Evolutionary conservation across 2,888 invertebrate genomes (phyloP), one percentile per base, ranked within the genome.

Genomic region (Encarsia formosa): DNA sequence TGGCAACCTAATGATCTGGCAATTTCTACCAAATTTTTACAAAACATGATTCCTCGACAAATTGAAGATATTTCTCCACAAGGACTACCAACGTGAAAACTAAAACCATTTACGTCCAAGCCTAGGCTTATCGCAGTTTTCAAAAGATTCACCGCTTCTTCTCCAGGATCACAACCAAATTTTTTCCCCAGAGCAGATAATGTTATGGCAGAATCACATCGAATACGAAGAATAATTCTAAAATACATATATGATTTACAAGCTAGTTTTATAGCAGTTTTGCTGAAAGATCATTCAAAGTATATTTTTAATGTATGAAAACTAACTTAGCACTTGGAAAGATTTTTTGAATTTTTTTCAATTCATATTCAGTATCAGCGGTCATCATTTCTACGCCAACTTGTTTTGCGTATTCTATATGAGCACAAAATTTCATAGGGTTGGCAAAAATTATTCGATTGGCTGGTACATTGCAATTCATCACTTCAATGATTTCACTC

Each of bases 391-490:
- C 60, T 3, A 83, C 79, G 8, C 76, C 73, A 31, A 75, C 63
- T 59, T 75, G 73, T 37, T 71, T 74, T 4, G 83, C 81, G 61
- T 76, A 79, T 51, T 69, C 71, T 49, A 83, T 74, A 65, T 79
- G 79, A 22, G 78, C 77, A 2, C 68, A 65, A 54, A 75, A 73
- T 67, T 83, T 83, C 59, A 79, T 77, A 1, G 82, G 81, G 66
- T 83, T 80, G 31, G 82, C 82, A 62, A 78, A 82, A 58, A 83
- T 77, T 42, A 83, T 81, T 29, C 78, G 73, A 13, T 75, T 67
- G 0, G 75, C 69, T 2, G 71, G 57, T 6, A 82, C 78, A 5
- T 78, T 79, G 26, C 76, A 62, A 16, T 73, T 70, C 54, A 81
- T 66, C 5, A 82, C 73, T 59, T 76, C 73, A 56, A 75, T 71